Conservation (phyloP, 2,113 vertebrate species). For the Sigmodon hispidus region DNA sequence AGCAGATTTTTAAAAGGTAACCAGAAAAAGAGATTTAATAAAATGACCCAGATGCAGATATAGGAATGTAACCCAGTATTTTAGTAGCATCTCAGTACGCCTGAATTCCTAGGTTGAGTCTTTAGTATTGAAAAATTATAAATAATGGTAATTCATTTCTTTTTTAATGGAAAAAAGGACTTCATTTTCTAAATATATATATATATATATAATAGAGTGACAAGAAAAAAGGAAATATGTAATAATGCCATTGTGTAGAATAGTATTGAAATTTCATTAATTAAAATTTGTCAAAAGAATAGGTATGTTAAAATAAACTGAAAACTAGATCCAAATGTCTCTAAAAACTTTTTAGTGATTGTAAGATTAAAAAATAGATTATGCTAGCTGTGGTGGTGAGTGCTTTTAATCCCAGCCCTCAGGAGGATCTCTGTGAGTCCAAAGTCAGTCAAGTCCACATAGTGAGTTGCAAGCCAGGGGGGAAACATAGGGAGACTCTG, state of each 20-base stretch:
- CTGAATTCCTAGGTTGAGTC: background rate
- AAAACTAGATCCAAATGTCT: conserved; percentile 29
- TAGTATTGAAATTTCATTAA: background rate
- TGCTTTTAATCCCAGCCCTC: background rate
- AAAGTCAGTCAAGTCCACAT: background rate
- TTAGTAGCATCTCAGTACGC: background rate
- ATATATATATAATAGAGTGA: too few species aligned
- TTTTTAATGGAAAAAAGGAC: too few species aligned
- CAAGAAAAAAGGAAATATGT: too few species aligned
- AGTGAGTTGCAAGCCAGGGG: background rate
- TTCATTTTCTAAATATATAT: too few species aligned
- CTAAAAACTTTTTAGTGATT: conserved; percentile 39
- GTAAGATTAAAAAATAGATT: conserved; percentile 23
- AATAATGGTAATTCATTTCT: background rate
- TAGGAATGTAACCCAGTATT: background rate
- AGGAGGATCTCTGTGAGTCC: background rate
- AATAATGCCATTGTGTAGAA: too few species aligned
- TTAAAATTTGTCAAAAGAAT: conserved; percentile 23
- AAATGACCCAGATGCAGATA: background rate
- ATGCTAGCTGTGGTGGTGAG: background rate
- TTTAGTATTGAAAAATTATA: background rate
- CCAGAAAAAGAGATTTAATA: background rate
- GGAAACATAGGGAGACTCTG: background rate
- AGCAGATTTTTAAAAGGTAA: background rate
- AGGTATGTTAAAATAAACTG: conserved; percentile 13